These are phyloP conservation scores for Liolophura sinensis DNA, from an alignment of 1,140 invertebrate genomes.

Conservation along the genomic window DNA sequence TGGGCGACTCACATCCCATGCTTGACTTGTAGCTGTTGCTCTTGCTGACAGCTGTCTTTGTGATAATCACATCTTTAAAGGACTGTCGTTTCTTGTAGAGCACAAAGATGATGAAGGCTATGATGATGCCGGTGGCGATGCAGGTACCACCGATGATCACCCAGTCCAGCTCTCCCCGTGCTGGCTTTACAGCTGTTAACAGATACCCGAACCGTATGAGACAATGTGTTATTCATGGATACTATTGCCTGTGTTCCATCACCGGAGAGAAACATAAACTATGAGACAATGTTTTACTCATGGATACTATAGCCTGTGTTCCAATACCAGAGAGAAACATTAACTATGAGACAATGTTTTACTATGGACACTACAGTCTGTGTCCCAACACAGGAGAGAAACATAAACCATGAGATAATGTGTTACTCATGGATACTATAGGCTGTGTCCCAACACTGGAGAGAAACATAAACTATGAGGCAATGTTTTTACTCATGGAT, in stretches of 20 bases:
- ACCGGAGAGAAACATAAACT: background rate
- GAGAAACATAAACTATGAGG: background rate
- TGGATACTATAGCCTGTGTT: background rate
- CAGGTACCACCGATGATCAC: slow-evolving; percentile 35
- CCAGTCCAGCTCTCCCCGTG: slow-evolving; percentile 18
- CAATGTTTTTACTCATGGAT: background rate
- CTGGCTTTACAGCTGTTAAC: slow-evolving; percentile 17
- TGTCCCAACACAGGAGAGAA: too few species aligned
- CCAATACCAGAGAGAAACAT: background rate
- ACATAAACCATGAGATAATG: background rate
- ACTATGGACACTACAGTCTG: too few species aligned
- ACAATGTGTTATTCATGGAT: background rate
- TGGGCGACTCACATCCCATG: slow-evolving; percentile 41
- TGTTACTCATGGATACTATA: background rate
- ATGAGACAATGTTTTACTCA: background rate
- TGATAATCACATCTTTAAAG: slow-evolving; percentile 50
- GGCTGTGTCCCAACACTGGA: background rate
- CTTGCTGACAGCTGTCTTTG: slow-evolving; percentile 49
- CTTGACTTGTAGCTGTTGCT: slow-evolving; percentile 56
- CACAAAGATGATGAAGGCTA: slow-evolving; percentile 35
- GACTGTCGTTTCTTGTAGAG: slow-evolving; percentile 52
- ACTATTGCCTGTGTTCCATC: background rate
- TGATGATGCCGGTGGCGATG: slow-evolving; percentile 27
- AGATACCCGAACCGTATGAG: background rate
- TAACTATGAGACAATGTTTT: background rate